These are phyloP conservation scores for Nemotelus nigrinus DNA, from an alignment of 2,888 invertebrate genomes.

Conservation along the genomic window DNA sequence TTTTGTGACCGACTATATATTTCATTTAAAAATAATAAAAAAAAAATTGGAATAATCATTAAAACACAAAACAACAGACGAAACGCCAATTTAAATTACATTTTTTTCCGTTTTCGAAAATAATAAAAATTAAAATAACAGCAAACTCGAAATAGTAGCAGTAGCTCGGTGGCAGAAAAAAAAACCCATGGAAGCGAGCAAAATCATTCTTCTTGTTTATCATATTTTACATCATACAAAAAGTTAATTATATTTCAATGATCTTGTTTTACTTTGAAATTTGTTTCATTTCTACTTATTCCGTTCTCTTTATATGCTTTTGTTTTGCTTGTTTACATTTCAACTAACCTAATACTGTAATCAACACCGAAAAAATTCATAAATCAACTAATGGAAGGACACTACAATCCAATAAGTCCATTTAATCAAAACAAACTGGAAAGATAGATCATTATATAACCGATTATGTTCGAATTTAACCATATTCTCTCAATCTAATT, in stretches of 20 bases:
- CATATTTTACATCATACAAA: constrained; percentile 45
- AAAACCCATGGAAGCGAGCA: constrained; percentile 41
- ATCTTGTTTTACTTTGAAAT: constrained; percentile 36
- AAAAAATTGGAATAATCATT: constrained; percentile 48
- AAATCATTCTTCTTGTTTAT: constrained; percentile 37
- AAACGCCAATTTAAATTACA: constrained; percentile 49
- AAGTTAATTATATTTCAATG: constrained; percentile 21
- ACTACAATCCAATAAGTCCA: constrained; percentile 6
- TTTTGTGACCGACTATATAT: constrained; percentile 50
- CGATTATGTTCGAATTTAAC: constrained; percentile 30
- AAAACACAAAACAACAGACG: constrained; percentile 50
- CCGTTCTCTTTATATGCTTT: constrained; percentile 11
- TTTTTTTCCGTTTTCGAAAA: constrained; percentile 1
- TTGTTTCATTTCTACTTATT: constrained; percentile 37
- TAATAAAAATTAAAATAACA: constrained; percentile 32
- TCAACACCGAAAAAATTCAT: constrained; percentile 34
- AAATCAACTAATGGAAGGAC: constrained; percentile 18
- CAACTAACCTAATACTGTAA: constrained; percentile 44
- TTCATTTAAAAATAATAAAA: constrained; percentile 45
- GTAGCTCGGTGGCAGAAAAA: background rate
- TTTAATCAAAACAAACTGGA: constrained; percentile 34
- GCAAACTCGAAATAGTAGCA: background rate
- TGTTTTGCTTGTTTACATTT: constrained; percentile 27
- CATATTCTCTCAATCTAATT: background rate
- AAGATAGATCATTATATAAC: constrained; percentile 8